Evolutionary conservation across 2,888 invertebrate genomes (phyloP), one percentile per base, ranked within the genome.

Genomic region (Leptopilina syphax): DNA sequence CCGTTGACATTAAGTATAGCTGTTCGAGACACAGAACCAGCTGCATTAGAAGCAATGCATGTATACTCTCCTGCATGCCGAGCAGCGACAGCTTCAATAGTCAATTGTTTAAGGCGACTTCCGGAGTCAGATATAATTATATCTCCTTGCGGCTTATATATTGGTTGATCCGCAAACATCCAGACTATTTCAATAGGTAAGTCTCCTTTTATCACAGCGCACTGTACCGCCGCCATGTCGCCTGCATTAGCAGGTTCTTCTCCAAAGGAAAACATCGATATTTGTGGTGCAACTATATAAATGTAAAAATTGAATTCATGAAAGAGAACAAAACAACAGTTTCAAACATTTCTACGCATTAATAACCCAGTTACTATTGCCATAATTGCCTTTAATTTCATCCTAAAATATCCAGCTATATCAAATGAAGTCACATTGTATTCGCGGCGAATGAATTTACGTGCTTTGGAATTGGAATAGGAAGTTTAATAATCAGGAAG

Each of bases 141-240:
- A 70, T 89, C 89, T 80, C 83, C 86, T 47, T 87, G 87, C 82
- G 88, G 86, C 68, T 83, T 77, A 27, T 84, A 85, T 44, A 91
- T 84, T 13, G 85, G 84, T 82, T 90, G 90, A 79, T 91, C 92
- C 84, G 94, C 93, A 87, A 94, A 94, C 73, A 93, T 94, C 96
- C 97, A 97, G 77, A 93, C 93, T 81, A 97, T 95, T 84, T 94
- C 94, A 80, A 97, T 93, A 10, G 97, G 97, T 83, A 95, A 92
- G 91, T 97, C 97, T 50, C 97, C 96, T 91, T 96, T 95, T 85
- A 94, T 94, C 41, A 95, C 95, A 60, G 95, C 94, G 90, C 96
- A 97, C 77, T 94, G 94, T 3, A 96, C 94, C 80, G 96, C 96
- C 63, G 95, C 95, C 84, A 95, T 94, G 83, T 96, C 96, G 6